Evolutionary conservation across 2,888 invertebrate species (phyloP).

Genomic region (Aromia moschata): DNA sequence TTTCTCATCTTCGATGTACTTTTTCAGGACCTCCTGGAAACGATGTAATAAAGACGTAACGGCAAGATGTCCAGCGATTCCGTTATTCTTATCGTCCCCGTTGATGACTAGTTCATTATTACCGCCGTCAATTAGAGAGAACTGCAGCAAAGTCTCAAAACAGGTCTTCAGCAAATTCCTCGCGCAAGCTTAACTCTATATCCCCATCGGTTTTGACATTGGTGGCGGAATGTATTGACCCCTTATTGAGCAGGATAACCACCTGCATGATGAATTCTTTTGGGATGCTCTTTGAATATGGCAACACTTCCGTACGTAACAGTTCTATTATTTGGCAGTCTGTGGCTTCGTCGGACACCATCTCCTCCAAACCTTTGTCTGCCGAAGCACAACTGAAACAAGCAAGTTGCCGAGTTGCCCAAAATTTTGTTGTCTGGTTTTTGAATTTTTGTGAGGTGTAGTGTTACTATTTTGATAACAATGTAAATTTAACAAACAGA

Average conservation of each 20-base stretch:
- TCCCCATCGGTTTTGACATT: conserved; percentile 77
- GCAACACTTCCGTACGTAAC: conserved; percentile 81
- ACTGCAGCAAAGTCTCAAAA: conserved; percentile 94
- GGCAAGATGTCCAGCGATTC: conserved; percentile 79
- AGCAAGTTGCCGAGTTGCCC: too few relatives aligned
- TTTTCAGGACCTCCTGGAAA: conserved; percentile 90
- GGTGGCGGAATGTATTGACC: conserved; percentile 83
- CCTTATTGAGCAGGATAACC: conserved; percentile 84
- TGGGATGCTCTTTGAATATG: conserved; percentile 80
- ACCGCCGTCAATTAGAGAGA: conserved; percentile 84
- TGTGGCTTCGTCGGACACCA: conserved; percentile 77
- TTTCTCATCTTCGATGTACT: conserved; percentile 86
- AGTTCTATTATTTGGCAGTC: conserved; percentile 86
- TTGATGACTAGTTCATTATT: conserved; percentile 61
- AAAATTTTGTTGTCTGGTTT: too few relatives aligned
- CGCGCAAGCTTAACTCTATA: conserved; percentile 82
- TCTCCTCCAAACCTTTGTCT: conserved; percentile 69
- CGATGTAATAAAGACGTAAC: conserved; percentile 91
- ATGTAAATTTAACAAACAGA: too few relatives aligned
- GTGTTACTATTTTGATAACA: too few relatives aligned
- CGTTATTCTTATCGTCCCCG: conserved; percentile 63
- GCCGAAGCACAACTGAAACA: conserved; percentile 64
- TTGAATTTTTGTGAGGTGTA: too few relatives aligned
- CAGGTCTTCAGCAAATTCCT: conserved; percentile 97
- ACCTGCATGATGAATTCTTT: conserved; percentile 84